Conservation (phyloP, 2,797 vertebrate genomes). For the Euthynnus affinis region DNA sequence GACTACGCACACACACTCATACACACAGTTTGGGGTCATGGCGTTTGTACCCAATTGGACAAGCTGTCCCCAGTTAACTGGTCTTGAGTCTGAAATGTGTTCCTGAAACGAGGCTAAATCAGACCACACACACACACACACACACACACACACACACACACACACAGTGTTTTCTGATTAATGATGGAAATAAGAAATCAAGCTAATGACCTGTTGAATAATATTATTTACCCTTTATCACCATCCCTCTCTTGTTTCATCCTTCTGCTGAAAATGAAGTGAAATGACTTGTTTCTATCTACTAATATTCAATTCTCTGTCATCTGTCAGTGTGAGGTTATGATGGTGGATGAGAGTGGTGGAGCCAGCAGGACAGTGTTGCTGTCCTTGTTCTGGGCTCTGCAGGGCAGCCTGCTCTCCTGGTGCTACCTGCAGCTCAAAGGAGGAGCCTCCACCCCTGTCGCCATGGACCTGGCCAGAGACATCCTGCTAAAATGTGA, state of each 20-base stretch:
- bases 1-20: not conserved
- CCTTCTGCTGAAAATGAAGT: not conserved
- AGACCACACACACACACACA: not conserved
- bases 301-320: not conserved
- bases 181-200: not conserved
- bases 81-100: too few species aligned
- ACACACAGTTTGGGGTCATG: too few species aligned
- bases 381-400: constrained; percentile 95
- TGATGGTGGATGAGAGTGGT: constrained; percentile 87
- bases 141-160: not conserved
- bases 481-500: constrained; percentile 93
- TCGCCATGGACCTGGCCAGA: constrained; percentile 86
- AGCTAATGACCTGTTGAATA: not conserved
- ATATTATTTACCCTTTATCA: not conserved
- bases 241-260: not conserved
- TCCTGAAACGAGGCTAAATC: too few species aligned
- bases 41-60: too few species aligned
- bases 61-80: too few species aligned
- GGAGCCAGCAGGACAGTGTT: constrained; percentile 89
- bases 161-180: not conserved
- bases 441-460: constrained; percentile 75
- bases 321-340: constrained; percentile 89
- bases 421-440: constrained; percentile 98
- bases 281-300: not conserved
- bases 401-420: constrained; percentile 95